Base-by-base conservation (phyloP, 2,797 vertebrate genomes). In the Hyperoplus lanceolatus region DNA sequence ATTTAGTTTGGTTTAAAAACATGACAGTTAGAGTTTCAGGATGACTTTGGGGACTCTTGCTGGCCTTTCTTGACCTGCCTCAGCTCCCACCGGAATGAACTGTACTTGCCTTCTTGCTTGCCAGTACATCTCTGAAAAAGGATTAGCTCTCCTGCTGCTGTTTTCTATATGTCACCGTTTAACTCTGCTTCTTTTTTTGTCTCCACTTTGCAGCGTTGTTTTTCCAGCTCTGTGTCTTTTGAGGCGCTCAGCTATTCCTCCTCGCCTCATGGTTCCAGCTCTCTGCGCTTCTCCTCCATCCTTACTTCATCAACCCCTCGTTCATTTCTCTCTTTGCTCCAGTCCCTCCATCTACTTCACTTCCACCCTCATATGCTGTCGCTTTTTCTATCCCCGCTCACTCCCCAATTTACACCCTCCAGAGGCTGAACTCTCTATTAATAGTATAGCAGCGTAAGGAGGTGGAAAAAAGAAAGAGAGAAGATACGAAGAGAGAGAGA, bases 371-470 rank as follows among this genome's bases (percentile, higher is more conserved):
- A 77, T 14, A 74, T 48, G 73, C 66, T 63, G 53, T 79, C 46
- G 1, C 64, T 89, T 58, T 74, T 61, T 80, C 49, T 36, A 66
- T 62, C 13, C 59, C 14, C 14, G 2, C 42, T 43, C 1, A 9
- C 72, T 84, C 61, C 73, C 76, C 73, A 56, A 74, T 83, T 85
- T 80, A 61, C 60, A 54, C 87, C 75, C 86, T 89, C 86, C 59
- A 48, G 80, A 86, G 80, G 84, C 66, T 85, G 75, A 77, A 51
- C 49, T 60, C 67, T 75, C 85, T 92, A 91, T 92, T 90, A 92
- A 90, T 90, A 94, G 87, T 79, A 80, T 63, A 61, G 69, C 54
- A 62, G 56, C 77, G 79, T 81, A 81, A 75, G 69, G 69, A 60
- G 65, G 29, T 29, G 29, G 29, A 3, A 29, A 29, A 29, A 29